Percentiles rank a stretch among this genome's conserved stretches.
These are phyloP conservation scores for Drosophila tanythrix DNA, from an alignment of 2,888 invertebrate species.

Conservation along the genomic window DNA sequence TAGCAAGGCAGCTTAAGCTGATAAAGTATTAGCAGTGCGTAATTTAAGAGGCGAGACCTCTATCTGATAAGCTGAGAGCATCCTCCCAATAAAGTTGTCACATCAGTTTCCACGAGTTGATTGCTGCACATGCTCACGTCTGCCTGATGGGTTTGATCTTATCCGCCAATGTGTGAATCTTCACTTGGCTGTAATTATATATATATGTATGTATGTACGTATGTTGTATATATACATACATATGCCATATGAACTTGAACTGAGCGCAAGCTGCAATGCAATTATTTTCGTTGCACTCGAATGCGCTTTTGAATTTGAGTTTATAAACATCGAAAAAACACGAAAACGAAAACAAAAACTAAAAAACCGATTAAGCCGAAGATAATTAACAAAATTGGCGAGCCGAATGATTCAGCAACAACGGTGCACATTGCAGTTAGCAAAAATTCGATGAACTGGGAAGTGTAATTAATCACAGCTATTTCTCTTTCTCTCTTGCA, in stretches of 20 bases:
- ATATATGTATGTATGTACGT: background rate
- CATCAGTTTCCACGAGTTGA: constrained; percentile 16
- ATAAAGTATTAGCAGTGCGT: background rate
- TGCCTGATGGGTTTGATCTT: constrained; percentile 8
- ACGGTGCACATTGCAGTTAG: constrained; percentile 10
- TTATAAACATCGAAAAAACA: constrained; percentile 1
- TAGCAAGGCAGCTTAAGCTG: background rate
- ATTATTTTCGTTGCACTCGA: constrained; percentile 55
- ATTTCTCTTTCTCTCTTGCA: constrained; percentile 72
- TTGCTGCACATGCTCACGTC: constrained; percentile 24
- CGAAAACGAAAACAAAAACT: constrained; percentile 5
- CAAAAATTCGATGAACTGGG: constrained; percentile 46
- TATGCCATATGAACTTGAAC: constrained; percentile 47
- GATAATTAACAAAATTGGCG: constrained; percentile 25
- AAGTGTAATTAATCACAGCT: constrained; percentile 17
- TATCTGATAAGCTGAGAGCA: background rate
- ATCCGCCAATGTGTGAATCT: constrained; percentile 20
- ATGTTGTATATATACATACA: background rate
- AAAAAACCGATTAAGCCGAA: constrained; percentile 10
- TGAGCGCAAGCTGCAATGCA: constrained; percentile 30
- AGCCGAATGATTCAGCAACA: constrained; percentile 17
- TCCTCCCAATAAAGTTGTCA: constrained; percentile 23
- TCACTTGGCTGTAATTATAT: constrained; percentile 1
- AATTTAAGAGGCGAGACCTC: background rate
- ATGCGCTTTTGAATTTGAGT: constrained; percentile 39